Evolutionary conservation across 2,888 invertebrate genomes (phyloP), one percentile per base, ranked within the genome.

Genomic region (Cephus rjabovi): DNA sequence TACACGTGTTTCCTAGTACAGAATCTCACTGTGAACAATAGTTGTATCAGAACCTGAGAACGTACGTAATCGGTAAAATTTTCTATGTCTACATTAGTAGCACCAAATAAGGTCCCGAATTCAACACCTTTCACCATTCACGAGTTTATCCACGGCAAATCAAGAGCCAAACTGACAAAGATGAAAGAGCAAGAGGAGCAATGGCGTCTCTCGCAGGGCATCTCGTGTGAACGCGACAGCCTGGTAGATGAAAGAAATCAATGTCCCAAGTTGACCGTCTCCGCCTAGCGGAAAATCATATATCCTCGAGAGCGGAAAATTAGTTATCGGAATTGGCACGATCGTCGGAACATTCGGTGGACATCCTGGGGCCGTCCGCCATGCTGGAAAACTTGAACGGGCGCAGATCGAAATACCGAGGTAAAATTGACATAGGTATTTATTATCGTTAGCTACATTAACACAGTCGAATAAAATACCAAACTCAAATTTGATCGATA

Each of bases 251-350:
- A 56, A 69, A 73, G 79, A 80, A 80, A 82, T 80, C 80, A 78
- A 82, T 80, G 77, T 78, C 71, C 34, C 33, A 34, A 71, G 34
- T 78, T 83, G 81, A 76, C 77, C 75, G 76, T 81, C 81, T 79
- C 81, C 79, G 82, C 40, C 78, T 74, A 79, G 79, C 82, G 81
- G 80, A 82, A 71, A 34, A 71, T 71, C 34, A 79, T 79, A 79
- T 79, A 81, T 81, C 74, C 75, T 80, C 77, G 81, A 81, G 82
- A 78, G 84, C 83, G 82, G 83, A 85, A 86, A 86, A 86, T 85
- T 85, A 86, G 83, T 80, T 80, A 79, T 78, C 79, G 77, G 79
- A 80, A 81, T 84, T 84, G 82, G 81, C 82, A 81, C 77, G 79
- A 78, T 77, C 79, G 34, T 12, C 71, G 31, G 71, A 12, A 71